These are phyloP conservation scores for Spilogale gracilis DNA, from an alignment of 2,113 vertebrate genomes.

Conservation along the genomic window DNA sequence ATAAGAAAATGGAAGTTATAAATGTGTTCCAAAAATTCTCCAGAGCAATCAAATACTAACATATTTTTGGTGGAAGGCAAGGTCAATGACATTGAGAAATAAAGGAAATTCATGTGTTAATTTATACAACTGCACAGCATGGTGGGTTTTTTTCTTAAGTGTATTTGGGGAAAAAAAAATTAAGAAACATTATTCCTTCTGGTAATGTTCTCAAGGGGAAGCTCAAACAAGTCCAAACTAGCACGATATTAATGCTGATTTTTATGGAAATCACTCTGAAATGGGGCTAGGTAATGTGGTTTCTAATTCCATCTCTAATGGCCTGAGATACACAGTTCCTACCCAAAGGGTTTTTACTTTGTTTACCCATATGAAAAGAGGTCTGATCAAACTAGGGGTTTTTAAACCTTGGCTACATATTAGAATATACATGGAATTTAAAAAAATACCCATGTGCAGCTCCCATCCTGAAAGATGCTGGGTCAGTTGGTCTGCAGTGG, in stretches of 20 bases:
- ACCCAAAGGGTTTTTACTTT: neutral
- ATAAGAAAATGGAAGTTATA: constrained; percentile 14
- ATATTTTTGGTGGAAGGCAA: constrained; percentile 30
- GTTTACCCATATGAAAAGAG: neutral
- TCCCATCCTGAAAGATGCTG: neutral
- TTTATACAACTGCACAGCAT: neutral
- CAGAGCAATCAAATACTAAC: neutral
- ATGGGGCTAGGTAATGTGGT: neutral
- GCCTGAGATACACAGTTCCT: neutral
- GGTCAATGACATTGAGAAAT: neutral
- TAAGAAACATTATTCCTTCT: neutral
- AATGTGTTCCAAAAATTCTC: constrained; percentile 27
- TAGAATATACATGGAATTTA: neutral
- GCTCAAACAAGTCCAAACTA: constrained; percentile 38
- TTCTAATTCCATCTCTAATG: neutral
- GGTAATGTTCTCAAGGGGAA: neutral
- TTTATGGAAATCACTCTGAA: neutral
- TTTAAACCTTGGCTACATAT: neutral
- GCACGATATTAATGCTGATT: neutral
- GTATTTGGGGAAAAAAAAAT: neutral
- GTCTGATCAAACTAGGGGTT: neutral
- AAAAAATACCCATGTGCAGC: neutral
- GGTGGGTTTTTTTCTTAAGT: neutral
- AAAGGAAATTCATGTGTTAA: neutral
- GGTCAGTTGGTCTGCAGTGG: neutral